Base-by-base conservation (phyloP, 2,888 invertebrate genomes). In the Chesias legatella region DNA sequence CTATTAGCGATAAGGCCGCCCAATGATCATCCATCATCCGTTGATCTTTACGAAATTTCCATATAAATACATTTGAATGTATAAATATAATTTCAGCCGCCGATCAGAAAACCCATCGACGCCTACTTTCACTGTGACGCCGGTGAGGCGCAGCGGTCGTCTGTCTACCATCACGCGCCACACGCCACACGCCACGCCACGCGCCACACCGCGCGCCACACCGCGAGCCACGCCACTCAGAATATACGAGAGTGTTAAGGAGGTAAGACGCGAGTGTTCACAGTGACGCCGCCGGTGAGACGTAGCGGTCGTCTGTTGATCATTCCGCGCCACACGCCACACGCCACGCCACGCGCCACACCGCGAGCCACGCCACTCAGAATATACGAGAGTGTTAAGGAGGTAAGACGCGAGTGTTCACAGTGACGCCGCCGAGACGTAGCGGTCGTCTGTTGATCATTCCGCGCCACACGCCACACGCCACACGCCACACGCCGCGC, bases 141-240 rank as follows among this genome's bases (percentile, higher is more conserved):
- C 90, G 0, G 90, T 90, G 0, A 67, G 90, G 0, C 73, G 90
- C 26, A 89, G 89, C 44, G 78, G 73, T 0, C 63, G 90, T 1
- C 55, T 88, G 0, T 48, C 54, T n/a, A n/a, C n/a, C 5, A 17
- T 17, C 3, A 5, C 13, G 13, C 39, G 34, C 10, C 28, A 35
- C 20, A 22, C 45, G 7, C 26, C 37, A 22, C 39, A 32, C 27
- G 7, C 39, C 7, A 6, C 23, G 17, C 11, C 7, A 1, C 56
- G 61, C 1, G 65, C 70, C 0, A 70, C 74, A 0, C 43, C 28
- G 7, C 57, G 60, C 0, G n/a, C n/a, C n/a, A n/a, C n/a, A n/a
- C n/a, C n/a, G n/a, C 63, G 71, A 0, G 71, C 31, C 7, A 6
- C 8, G 0, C 33, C 43, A 1, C n/a, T 44, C 8, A 31, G 24